Evolutionary conservation across 2,888 invertebrate genomes (phyloP).

Genomic region (Acronicta psi): DNA sequence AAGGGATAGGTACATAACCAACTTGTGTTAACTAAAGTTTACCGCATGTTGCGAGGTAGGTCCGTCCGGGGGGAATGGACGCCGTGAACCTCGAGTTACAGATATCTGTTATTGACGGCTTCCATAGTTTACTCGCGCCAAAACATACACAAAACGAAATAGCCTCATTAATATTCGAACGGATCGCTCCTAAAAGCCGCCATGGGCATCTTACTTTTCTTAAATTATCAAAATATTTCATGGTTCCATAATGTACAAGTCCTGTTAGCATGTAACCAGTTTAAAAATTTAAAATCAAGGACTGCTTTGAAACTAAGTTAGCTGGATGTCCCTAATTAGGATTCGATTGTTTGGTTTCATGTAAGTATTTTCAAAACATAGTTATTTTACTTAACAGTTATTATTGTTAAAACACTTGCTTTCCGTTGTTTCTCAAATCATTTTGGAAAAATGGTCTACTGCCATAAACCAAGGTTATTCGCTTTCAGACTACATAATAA

Average conservation of each 20-base stretch:
- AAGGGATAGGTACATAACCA: neutral
- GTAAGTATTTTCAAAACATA: too few species aligned
- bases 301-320: too few species aligned
- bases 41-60: conserved; percentile 28
- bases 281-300: conserved; percentile 11
- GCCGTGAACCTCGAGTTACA: conserved; percentile 35
- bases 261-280: conserved; percentile 25
- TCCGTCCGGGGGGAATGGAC: conserved; percentile 35
- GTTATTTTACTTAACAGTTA: too few species aligned
- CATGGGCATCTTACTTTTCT: conserved; percentile 49
- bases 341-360: too few species aligned
- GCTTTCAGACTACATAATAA: neutral
- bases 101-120: conserved; percentile 53
- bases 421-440: too few species aligned
- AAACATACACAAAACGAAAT: conserved; percentile 27
- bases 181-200: conserved; percentile 57
- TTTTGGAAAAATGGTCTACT: too few species aligned
- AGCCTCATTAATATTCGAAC: conserved; percentile 60
- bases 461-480: too few species aligned
- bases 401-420: too few species aligned
- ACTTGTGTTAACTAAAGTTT: conserved; percentile 18
- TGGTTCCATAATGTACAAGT: conserved; percentile 31
- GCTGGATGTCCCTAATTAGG: too few species aligned
- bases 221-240: conserved; percentile 48
- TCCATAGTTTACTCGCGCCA: conserved; percentile 37